A percentile compares a stretch with the other conserved stretches of the same genome.
phyloP scores from a whole-genome alignment of 2,113 vertebrate species.

The Saccopteryx leptura region DNA sequence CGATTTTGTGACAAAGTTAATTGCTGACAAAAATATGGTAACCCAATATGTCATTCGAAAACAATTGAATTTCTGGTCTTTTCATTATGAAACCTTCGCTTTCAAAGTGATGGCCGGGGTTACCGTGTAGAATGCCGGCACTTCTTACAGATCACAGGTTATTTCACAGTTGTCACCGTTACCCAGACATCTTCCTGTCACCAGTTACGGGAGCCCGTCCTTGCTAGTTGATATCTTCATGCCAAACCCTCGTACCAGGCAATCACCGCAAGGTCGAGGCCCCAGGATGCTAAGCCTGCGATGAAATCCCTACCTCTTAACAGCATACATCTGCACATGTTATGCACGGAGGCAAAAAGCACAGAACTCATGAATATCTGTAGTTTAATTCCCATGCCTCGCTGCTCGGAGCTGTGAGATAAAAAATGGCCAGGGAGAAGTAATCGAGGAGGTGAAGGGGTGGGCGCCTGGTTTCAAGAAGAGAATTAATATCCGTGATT shows the following conservation, averaged over 20 bases:
- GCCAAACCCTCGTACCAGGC: slow-evolving; percentile 18
- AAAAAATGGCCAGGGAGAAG: slow-evolving; percentile 60
- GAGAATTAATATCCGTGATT: slow-evolving; percentile 76
- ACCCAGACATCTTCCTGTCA: background rate
- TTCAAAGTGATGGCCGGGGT: slow-evolving; percentile 62
- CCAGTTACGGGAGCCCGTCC: background rate
- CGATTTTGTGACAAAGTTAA: slow-evolving; percentile 75
- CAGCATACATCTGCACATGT: slow-evolving; percentile 52
- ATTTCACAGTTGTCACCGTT: slow-evolving; percentile 52
- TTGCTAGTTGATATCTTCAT: slow-evolving; percentile 62
- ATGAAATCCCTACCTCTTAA: slow-evolving; percentile 58
- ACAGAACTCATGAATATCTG: slow-evolving; percentile 72
- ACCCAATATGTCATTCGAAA: slow-evolving; percentile 69
- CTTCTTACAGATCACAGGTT: slow-evolving; percentile 58
- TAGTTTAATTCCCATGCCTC: slow-evolving; percentile 70
- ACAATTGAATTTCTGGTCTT: slow-evolving; percentile 74
- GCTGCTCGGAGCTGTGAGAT: slow-evolving; percentile 67
- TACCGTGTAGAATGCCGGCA: slow-evolving; percentile 43
- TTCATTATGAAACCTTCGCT: background rate
- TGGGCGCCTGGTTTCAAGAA: slow-evolving; percentile 49
- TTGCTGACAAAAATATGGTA: slow-evolving; percentile 75
- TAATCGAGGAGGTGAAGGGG: slow-evolving; percentile 52
- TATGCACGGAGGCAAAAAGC: slow-evolving; percentile 59
- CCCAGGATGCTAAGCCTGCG: slow-evolving; percentile 7
- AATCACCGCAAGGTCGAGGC: slow-evolving; percentile 38